Base-by-base conservation (phyloP, 2,888 invertebrate species). In the Malthinus seriepunctatus region DNA sequence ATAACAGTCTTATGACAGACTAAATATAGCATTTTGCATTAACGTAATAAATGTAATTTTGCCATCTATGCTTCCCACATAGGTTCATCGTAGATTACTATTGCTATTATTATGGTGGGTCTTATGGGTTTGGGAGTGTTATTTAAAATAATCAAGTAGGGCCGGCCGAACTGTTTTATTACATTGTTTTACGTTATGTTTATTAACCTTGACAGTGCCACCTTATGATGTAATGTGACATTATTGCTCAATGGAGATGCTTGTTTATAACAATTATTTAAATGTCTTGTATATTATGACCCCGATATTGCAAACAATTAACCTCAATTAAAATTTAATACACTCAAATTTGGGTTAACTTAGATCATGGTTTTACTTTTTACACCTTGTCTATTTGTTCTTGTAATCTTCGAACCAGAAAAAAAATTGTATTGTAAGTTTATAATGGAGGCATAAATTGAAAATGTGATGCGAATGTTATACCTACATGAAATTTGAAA, bases 151-250 rank as follows among this genome's bases (percentile, higher is more conserved):
- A 23, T 23, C 23, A 23, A 23, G 23, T 23, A 23, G 23, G 23
- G 23, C 23, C 23, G 23, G 23, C 23, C 23, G 23, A 23, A 23
- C 23, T 23, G 23, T 23, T 23, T 23, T 23, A 23, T 23, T 23
- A 3, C 23, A 23, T 23, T 23, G 23, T 23, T 23, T 23, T 23
- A 23, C 23, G 23, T 23, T 23, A 11, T n/a, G 11, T 42, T 44
- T 51, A 23, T 23, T 23, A 45, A 42, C 58, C 58, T 59, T 59
- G 58, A 44, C 54, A 59, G 33, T 59, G 58, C 54, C 54, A 59
- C 45, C 54, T 59, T 50, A 54, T 59, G 58, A 59, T 59, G 58
- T 59, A 53, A 59, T 49, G 14, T 35, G 12, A 34, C 46, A 32
- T 46, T 12, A 4, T 47, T 35, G 23, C 46, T 37, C 35, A 34